Conservation (phyloP, 2,888 invertebrate genomes). For the Callyntrura guangdongensis region DNA sequence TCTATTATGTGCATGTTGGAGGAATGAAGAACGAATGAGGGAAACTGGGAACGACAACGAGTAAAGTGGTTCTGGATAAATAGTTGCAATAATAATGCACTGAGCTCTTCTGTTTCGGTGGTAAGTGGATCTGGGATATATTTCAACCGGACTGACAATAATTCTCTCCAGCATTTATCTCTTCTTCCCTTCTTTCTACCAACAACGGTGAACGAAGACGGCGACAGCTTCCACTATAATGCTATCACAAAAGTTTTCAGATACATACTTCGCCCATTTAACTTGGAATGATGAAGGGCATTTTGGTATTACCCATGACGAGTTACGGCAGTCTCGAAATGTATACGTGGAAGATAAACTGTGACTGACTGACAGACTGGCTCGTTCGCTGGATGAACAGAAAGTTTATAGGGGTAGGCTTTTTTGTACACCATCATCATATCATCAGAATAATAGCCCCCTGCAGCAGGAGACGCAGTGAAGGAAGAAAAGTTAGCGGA, state of each 20-base stretch:
- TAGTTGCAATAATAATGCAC: slow-evolving; percentile 74
- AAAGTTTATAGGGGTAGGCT: slow-evolving; percentile 75
- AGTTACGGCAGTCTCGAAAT: background rate
- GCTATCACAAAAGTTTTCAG: slow-evolving; percentile 12
- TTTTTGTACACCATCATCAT: slow-evolving; percentile 51
- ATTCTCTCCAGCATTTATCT: slow-evolving; percentile 33
- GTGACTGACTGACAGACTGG: slow-evolving; percentile 72
- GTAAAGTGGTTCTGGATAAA: slow-evolving; percentile 72
- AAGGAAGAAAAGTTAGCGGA: slow-evolving; percentile 12
- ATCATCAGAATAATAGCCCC: slow-evolving; percentile 45
- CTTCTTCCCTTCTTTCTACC: slow-evolving; percentile 3
- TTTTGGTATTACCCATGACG: slow-evolving; percentile 38
- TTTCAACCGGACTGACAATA: slow-evolving; percentile 52
- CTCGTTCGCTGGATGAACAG: slow-evolving; percentile 51
- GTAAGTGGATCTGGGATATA: slow-evolving; percentile 51
- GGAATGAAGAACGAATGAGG: background rate
- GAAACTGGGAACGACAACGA: slow-evolving; percentile 24
- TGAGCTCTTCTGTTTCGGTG: slow-evolving; percentile 29
- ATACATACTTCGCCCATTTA: slow-evolving; percentile 38
- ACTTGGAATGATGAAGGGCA: slow-evolving; percentile 47
- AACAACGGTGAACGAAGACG: background rate
- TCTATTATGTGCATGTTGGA: slow-evolving; percentile 71
- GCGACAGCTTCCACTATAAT: background rate
- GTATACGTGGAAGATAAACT: background rate
- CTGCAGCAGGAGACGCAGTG: background rate